Conservation (phyloP, 2,888 invertebrate species). For the Drosophila differens region DNA sequence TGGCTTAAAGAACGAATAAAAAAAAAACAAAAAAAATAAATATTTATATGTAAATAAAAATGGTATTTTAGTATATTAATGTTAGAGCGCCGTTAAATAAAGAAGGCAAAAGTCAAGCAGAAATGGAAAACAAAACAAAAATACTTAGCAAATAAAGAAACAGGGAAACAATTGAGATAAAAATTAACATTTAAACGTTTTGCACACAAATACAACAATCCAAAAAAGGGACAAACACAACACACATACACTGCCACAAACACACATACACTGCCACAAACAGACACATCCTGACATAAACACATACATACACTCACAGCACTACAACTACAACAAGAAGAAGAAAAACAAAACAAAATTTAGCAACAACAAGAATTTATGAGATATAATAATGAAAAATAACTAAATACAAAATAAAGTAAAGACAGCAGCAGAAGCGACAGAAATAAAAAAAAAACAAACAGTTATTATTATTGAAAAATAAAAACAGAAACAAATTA, state of each 20-base stretch:
- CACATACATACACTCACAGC: conserved; percentile 37
- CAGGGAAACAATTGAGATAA: conserved; percentile 83
- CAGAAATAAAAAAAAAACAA: conserved; percentile 26
- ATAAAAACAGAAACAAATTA: conserved; percentile 54
- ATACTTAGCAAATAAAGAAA: conserved; percentile 80
- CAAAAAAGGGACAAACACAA: conserved; percentile 29
- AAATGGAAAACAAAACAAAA: conserved; percentile 47
- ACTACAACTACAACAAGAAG: conserved; percentile 44
- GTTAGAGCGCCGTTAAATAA: conserved; percentile 69
- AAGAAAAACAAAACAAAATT: conserved; percentile 72
- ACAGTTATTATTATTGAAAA: conserved; percentile 55
- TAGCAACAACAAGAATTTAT: conserved; percentile 82
- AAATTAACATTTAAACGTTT: conserved; percentile 80
- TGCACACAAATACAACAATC: conserved; percentile 53
- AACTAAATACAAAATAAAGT: conserved; percentile 63
- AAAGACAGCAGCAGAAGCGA: conserved; percentile 48
- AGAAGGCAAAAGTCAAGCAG: conserved; percentile 49
- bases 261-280: conserved; percentile 34
- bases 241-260: conserved; percentile 35
- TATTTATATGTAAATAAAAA: conserved; percentile 70
- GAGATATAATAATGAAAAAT: conserved; percentile 75
- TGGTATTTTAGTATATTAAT: conserved; percentile 77
- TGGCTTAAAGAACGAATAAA: conserved; percentile 49
- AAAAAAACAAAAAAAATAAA: conserved; percentile 44
- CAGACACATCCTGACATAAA: conserved; percentile 39